Base-by-base conservation (phyloP, 2,888 invertebrate species). In the Allolobophora icterica region DNA sequence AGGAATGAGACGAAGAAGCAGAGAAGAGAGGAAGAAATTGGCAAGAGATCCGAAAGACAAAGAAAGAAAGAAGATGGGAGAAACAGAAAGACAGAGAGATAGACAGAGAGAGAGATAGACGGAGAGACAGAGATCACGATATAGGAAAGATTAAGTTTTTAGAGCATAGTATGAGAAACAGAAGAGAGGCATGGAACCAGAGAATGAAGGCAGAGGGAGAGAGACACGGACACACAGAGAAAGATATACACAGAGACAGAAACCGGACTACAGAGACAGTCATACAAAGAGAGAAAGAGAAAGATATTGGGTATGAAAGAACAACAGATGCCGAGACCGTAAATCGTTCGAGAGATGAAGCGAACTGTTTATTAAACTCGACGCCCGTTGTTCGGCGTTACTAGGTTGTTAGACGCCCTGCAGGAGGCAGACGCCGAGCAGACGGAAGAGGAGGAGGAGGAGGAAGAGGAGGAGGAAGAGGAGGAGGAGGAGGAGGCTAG, bases 341-440 rank as follows among this genome's bases (percentile, higher is more conserved):
- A 71, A 71, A 71, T 71, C 71, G 71, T 71, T 71, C 71, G n/a
- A 71, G 30, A 71, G 71, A 71, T 71, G 71, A 71, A 71, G n/a
- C 30, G n/a, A 71, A 71, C 71, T 71, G 71, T 71, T 71, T 71
- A 71, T 71, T 71, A 71, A 71, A 71, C 71, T 71, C n/a, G 71
- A 71, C 71, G 71, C 71, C 71, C 71, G 71, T 71, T 71, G 71
- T 71, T 71, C 71, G 71, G 11, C 71, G 71, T 71, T 71, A 71
- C 71, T 71, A 71, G 71, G 71, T n/a, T 71, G 71, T n/a, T 71
- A n/a, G 71, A n/a, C 13, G n/a, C 71, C 30, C 30, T 30, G 8
- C 30, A 71, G 71, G 52, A 24, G 52, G 24, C 21, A 52, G 52
- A 52, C 52, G 11, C 21, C 8, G 30, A 71, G n/a, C 1, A 30